These are phyloP conservation scores for Dunckerocampus dactyliophorus DNA, from an alignment of 2,113 vertebrate species.

Conservation along the genomic window DNA sequence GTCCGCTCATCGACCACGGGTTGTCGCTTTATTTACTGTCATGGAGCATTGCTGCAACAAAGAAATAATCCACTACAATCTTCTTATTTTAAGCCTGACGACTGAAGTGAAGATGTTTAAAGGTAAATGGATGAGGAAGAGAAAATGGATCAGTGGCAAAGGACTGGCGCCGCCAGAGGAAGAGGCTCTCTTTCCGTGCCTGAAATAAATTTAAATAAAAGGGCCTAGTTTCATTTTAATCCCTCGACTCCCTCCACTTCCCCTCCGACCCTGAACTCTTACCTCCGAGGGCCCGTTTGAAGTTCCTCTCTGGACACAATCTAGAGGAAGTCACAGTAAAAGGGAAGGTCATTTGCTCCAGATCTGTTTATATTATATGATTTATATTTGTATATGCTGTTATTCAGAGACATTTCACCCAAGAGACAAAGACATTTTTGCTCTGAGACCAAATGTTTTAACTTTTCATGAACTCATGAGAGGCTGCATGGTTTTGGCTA, in stretches of 20 bases:
- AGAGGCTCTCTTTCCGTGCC: slow-evolving; percentile 63
- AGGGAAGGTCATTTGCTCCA: background rate
- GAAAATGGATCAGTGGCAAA: slow-evolving; percentile 61
- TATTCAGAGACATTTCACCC: background rate
- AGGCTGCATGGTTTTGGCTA: too few relatives aligned
- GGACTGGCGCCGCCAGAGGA: slow-evolving; percentile 64
- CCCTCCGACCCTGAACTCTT: slow-evolving; percentile 52
- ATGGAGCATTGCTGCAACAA: too few relatives aligned
- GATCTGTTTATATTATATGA: background rate
- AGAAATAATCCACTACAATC: background rate
- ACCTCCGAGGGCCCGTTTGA: slow-evolving; percentile 25
- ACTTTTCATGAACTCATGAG: background rate
- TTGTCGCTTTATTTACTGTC: too few relatives aligned
- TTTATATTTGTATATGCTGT: too few relatives aligned
- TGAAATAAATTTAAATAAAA: slow-evolving; percentile 49
- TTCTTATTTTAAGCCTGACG: background rate
- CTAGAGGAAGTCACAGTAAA: background rate
- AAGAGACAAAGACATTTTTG: background rate
- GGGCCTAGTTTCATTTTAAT: slow-evolving; percentile 64
- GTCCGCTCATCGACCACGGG: too few relatives aligned
- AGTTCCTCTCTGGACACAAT: slow-evolving; percentile 13
- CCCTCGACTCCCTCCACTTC: slow-evolving; percentile 56
- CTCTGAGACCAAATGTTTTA: background rate
- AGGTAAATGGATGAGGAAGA: slow-evolving; percentile 65
- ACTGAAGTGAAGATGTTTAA: background rate